Percentiles rank a stretch among this genome's conserved stretches.
Evolutionary conservation across 2,797 vertebrate species (phyloP).

Genomic region (Heliangelus exortis): DNA sequence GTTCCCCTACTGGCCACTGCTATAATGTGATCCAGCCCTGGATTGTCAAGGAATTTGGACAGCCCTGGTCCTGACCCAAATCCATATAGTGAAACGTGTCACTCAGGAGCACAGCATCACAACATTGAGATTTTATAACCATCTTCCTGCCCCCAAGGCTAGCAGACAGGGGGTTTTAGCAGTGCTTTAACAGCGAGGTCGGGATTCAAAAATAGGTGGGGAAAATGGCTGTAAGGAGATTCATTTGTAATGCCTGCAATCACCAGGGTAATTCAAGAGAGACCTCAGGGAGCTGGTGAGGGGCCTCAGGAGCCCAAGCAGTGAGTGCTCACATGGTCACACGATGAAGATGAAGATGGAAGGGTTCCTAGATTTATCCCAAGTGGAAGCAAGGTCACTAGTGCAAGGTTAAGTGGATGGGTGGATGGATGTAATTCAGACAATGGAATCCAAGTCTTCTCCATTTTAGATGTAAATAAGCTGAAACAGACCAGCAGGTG

Average conservation of each 20-base stretch:
- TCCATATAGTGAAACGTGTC: rapidly evolving
- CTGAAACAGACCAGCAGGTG: background rate
- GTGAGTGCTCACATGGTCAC: rapidly evolving
- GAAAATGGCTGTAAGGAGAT: background rate
- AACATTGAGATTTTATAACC: background rate
- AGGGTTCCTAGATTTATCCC: constrained; percentile 1
- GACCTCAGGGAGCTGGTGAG: background rate
- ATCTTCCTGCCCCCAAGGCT: background rate
- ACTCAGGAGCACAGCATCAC: rapidly evolving
- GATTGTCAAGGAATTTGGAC: constrained; percentile 1
- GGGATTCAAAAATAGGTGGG: constrained; percentile 7
- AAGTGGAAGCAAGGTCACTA: constrained; percentile 23
- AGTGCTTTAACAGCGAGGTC: background rate
- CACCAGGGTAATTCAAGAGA: background rate
- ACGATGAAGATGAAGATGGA: background rate
- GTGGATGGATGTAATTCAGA: constrained; percentile 34
- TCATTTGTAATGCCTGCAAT: constrained; percentile 10
- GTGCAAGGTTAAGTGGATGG: background rate
- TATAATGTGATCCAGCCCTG: background rate
- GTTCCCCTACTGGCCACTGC: background rate
- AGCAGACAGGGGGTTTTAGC: background rate
- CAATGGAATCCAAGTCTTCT: constrained; percentile 10
- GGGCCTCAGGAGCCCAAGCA: background rate
- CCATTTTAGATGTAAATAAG: constrained; percentile 20
- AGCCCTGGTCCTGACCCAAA: background rate